A percentile compares a stretch with the other conserved stretches of the same genome.
Evolutionary conservation across 1,140 invertebrate genomes (phyloP).

Genomic region (Pseudoatta argentina): DNA sequence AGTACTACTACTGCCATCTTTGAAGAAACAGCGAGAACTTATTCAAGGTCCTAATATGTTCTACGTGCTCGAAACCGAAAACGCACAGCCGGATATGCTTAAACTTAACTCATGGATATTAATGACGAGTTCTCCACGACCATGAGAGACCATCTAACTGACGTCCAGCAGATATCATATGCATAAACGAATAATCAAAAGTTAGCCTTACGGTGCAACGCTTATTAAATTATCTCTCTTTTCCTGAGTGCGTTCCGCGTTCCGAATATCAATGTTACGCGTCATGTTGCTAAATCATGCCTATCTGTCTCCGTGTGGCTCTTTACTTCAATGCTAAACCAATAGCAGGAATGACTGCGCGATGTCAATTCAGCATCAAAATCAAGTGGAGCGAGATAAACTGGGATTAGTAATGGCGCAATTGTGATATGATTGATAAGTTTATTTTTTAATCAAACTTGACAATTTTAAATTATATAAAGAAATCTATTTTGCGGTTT

Average conservation of each 20-base stretch:
- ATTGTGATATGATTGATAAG: background rate
- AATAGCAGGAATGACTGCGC: no score
- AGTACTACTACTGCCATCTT: no score
- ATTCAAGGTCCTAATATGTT: no score
- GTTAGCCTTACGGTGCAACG: slow-evolving; percentile 60
- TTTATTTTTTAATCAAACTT: background rate
- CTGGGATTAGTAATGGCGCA: background rate
- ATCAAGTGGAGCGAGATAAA: background rate
- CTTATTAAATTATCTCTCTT: slow-evolving; percentile 65
- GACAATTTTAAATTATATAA: background rate
- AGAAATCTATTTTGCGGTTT: background rate
- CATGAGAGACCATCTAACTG: slow-evolving; percentile 39
- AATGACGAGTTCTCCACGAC: slow-evolving; percentile 49
- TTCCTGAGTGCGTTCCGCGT: background rate
- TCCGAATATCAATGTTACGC: slow-evolving; percentile 62
- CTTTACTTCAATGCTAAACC: background rate
- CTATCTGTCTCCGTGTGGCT: slow-evolving; percentile 17
- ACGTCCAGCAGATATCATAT: slow-evolving; percentile 55
- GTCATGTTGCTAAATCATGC: slow-evolving; percentile 15
- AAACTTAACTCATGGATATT: slow-evolving; percentile 73
- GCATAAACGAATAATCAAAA: slow-evolving; percentile 47
- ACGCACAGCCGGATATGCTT: slow-evolving; percentile 63
- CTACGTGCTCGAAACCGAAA: slow-evolving; percentile 13
- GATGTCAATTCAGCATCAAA: background rate
- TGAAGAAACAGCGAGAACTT: no score